Evolutionary conservation across 2,113 vertebrate genomes (phyloP).

Genomic region (Vulpes ferrilata): DNA sequence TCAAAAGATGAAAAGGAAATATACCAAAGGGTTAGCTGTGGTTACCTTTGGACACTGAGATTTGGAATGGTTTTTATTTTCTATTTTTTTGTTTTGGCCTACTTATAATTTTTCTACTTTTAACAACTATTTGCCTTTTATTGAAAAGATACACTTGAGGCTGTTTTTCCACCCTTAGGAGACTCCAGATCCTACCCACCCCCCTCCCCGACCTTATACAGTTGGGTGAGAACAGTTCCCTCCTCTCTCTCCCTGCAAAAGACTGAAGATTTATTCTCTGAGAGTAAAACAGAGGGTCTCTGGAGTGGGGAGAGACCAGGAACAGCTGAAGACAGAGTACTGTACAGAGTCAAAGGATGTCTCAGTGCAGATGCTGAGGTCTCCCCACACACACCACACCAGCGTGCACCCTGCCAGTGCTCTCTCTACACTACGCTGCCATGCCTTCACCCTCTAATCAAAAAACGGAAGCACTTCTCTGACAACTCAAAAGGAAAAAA

Average conservation of each 20-base stretch:
- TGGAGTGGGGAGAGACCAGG: not conserved
- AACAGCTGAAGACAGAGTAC: not conserved
- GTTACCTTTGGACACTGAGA: not conserved
- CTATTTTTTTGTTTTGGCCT: not conserved
- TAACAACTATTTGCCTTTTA: not conserved
- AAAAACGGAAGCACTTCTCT: not conserved
- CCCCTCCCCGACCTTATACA: not conserved
- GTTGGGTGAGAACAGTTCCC: not conserved
- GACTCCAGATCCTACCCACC: not conserved
- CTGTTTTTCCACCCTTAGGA: not conserved
- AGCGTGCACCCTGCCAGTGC: fast-evolving
- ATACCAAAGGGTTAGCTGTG: not conserved
- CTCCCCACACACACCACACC: fast-evolving
- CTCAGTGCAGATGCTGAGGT: too few relatives aligned
- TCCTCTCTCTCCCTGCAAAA: not conserved
- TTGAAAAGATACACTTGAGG: not conserved
- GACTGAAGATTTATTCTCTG: not conserved
- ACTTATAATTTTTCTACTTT: not conserved
- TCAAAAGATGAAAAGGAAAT: not conserved
- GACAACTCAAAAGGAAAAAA: not conserved
- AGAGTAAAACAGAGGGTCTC: not conserved
- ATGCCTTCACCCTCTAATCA: not conserved
- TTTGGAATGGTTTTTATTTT: not conserved
- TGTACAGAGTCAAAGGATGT: not conserved
- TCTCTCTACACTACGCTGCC: not conserved